Evolutionary conservation across 2,888 invertebrate species (phyloP).

Genomic region (Cistogaster globosa): DNA sequence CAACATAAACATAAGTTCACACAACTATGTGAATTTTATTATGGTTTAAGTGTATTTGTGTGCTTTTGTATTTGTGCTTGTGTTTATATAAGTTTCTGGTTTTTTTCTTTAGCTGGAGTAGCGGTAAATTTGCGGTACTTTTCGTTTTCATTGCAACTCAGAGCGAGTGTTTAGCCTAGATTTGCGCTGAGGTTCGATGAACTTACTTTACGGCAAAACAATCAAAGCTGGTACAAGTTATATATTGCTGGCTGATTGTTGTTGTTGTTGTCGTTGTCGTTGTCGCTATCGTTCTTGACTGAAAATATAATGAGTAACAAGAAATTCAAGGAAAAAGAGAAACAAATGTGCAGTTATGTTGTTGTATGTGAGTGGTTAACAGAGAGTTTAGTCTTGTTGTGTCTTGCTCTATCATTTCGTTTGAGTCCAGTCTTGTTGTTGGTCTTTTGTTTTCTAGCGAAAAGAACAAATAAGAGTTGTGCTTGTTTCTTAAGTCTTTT

Average conservation of each 20-base stretch:
- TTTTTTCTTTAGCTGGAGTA: constrained; percentile 75
- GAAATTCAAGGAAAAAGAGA: constrained; percentile 54
- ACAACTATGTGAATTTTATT: neutral
- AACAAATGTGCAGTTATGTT: constrained; percentile 57
- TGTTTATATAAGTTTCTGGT: constrained; percentile 40
- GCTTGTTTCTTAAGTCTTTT: constrained; percentile 79
- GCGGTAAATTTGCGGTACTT: constrained; percentile 84
- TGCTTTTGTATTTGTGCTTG: neutral
- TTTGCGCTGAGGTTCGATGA: constrained; percentile 83
- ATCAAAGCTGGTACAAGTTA: constrained; percentile 49
- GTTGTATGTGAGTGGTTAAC: constrained; percentile 57
- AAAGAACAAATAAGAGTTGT: constrained; percentile 67
- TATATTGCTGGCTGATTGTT: constrained; percentile 4
- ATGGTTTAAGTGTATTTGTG: neutral
- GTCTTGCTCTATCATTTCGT: neutral
- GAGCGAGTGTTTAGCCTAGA: constrained; percentile 84
- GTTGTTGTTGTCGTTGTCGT: neutral
- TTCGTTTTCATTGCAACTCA: constrained; percentile 84
- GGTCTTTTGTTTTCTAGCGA: constrained; percentile 18
- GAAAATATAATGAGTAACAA: constrained; percentile 32
- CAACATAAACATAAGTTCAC: constrained; percentile 48
- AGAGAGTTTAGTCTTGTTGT: constrained; percentile 17
- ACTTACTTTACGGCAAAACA: constrained; percentile 74
- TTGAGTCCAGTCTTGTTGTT: neutral
- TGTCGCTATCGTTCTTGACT: constrained; percentile 9